A percentile compares a stretch with the other conserved stretches of the same genome.
Conservation (phyloP, 2,113 vertebrate genomes). For the Clinocottus analis region DNA sequence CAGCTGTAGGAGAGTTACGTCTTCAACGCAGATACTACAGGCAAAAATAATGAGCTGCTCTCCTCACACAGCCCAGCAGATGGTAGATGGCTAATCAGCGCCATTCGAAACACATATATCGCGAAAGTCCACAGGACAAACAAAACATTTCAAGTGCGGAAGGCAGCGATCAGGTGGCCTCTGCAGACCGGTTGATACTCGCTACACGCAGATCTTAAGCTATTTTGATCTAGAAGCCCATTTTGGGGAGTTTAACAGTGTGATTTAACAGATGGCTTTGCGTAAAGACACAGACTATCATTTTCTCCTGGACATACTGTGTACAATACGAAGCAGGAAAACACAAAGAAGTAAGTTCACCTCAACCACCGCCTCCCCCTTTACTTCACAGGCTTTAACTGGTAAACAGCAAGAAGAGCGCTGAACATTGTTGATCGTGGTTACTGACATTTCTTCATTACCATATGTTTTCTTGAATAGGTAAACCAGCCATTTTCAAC, state of each 20-base stretch:
- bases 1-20: constrained; percentile 46
- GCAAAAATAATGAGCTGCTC: constrained; percentile 69
- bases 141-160: constrained; percentile 48
- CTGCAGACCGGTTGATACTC: constrained; percentile 2
- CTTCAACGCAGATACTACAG: constrained; percentile 44
- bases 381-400: neutral
- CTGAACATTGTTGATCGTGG: neutral
- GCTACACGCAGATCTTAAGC: neutral
- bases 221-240: constrained; percentile 14
- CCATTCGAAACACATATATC: constrained; percentile 38
- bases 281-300: neutral
- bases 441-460: neutral
- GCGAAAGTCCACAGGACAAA: constrained; percentile 55
- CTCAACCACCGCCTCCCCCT: neutral
- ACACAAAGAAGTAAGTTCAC: constrained; percentile 5
- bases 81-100: constrained; percentile 69
- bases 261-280: constrained; percentile 7
- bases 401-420: too few relatives aligned
- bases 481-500: neutral
- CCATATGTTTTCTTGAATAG: neutral
- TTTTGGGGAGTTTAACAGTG: neutral
- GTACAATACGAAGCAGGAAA: constrained; percentile 28
- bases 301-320: constrained; percentile 1
- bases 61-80: constrained; percentile 63
- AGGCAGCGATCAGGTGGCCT: constrained; percentile 36